phyloP scores from a whole-genome alignment of 92 coral and sea anemone species.

The Nematostella vectensis region DNA sequence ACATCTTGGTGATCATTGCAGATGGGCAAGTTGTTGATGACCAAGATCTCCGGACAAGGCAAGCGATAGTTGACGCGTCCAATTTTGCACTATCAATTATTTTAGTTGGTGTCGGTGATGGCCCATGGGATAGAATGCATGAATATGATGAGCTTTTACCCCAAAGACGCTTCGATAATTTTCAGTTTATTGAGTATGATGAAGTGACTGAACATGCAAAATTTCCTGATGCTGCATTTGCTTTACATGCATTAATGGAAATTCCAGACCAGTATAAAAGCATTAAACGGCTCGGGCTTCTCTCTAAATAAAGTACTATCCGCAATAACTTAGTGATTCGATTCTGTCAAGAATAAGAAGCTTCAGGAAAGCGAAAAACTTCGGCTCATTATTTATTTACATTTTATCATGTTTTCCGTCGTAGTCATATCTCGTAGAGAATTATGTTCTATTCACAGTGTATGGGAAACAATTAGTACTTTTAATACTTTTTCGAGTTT shows the following conservation, averaged over 20 bases:
- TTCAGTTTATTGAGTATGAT: constrained; percentile 84
- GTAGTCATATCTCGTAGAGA: too few relatives aligned
- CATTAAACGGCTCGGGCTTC: constrained; percentile 65
- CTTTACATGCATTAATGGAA: constrained; percentile 91
- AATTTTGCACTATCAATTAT: constrained; percentile 77
- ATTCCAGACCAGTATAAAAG: constrained; percentile 88
- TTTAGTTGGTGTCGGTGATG: constrained; percentile 95
- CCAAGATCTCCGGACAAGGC: constrained; percentile 68
- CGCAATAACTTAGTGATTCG: too few relatives aligned
- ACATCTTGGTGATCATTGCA: constrained; percentile 78
- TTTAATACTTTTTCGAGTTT: too few relatives aligned
- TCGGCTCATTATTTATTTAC: too few relatives aligned
- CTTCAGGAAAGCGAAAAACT: too few relatives aligned
- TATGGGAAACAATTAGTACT: too few relatives aligned
- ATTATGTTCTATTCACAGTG: too few relatives aligned
- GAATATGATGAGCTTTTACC: constrained; percentile 83
- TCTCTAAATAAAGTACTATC: too few relatives aligned
- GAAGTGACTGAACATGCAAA: constrained; percentile 46
- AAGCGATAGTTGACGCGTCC: constrained; percentile 87
- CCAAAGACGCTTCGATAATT: constrained; percentile 85
- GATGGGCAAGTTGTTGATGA: constrained; percentile 94
- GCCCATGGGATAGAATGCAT: constrained; percentile 97
- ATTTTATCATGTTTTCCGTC: too few relatives aligned
- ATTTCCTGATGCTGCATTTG: constrained; percentile 80
- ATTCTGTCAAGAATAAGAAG: too few relatives aligned